Evolutionary conservation across 2,797 vertebrate genomes (phyloP), one percentile per base, ranked within the genome.

Genomic region (Coreius guichenoti): DNA sequence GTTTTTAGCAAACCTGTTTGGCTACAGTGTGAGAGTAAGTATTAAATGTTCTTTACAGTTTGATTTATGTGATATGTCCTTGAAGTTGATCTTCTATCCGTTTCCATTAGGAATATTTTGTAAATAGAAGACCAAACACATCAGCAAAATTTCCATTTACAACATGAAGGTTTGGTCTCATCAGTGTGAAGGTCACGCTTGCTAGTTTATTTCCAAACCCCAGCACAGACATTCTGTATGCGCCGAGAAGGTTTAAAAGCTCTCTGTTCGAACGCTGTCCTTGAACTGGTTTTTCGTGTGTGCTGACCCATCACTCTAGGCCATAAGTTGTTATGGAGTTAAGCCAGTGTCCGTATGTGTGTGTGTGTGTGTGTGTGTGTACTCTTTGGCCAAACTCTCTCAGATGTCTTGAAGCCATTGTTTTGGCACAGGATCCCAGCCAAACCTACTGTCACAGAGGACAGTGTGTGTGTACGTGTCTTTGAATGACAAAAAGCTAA

Each of bases 231-330:
- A 75, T 47, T 65, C 13, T 26, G 54, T n/a, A 33, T 56, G 58
- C 19, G 8, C 21, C 1, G 45, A 29, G 31, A 45, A 74, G 69
- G 79, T 45, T 45, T 81, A 76, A 7, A 33, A 43, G n/a, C 33
- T 47, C 58, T 65, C 56, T 83, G 45, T 39, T 47, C 1, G 1
- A 70, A 45, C 12, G 5, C 39, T 51, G 67, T 72, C 83, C 83
- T 85, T 85, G 83, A 85, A 85, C 83, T 80, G 83, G 12, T 73
- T 85, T 58, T 63, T 68, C 49, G 4, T 26, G 39, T 51, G 58
- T 26, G 75, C 36, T 84, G 83, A 85, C 76, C 68, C 76, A 85
- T 36, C 54, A 72, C 76, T 80, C 76, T 49, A 73, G 68, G 68
- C 76, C 68, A 85, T 36, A 72, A 68, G 36, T 29, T 16, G 33